phyloP scores from a whole-genome alignment of 2,888 invertebrate species.

The Limenitis camilla region DNA sequence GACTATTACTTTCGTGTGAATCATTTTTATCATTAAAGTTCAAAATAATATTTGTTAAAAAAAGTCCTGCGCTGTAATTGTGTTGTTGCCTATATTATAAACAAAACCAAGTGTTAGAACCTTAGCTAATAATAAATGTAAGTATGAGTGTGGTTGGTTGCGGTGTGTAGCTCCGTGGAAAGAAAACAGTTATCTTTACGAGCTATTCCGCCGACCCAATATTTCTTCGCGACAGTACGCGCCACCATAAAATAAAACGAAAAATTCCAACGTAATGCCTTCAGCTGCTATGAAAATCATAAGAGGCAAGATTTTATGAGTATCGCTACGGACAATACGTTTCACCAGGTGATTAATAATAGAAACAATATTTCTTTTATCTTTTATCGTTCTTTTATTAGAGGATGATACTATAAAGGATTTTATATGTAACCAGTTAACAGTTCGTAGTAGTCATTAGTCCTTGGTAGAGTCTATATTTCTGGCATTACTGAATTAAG shows the following conservation, averaged over 20 bases:
- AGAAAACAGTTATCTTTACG: conserved; percentile 72
- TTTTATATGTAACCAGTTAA: neutral
- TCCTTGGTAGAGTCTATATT: no score
- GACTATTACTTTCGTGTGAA: no score
- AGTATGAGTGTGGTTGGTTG: conserved; percentile 45
- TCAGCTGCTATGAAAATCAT: conserved; percentile 68
- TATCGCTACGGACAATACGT: conserved; percentile 49
- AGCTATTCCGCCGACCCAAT: conserved; percentile 74
- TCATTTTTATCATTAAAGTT: no score
- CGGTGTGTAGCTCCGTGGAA: conserved; percentile 68
- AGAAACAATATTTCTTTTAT: conserved; percentile 22
- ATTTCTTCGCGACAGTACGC: conserved; percentile 74
- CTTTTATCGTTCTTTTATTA: neutral
- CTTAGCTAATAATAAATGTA: conserved; percentile 51
- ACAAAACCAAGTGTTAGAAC: neutral
- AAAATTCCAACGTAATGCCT: conserved; percentile 69
- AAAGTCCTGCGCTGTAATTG: neutral
- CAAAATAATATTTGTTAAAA: no score
- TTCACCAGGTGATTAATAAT: conserved; percentile 61
- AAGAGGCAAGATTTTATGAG: conserved; percentile 68
- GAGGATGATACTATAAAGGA: neutral
- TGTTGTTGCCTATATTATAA: neutral
- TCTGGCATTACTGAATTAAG: no score
- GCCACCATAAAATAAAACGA: conserved; percentile 74
- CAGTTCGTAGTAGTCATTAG: no score